Evolutionary conservation across 2,113 vertebrate genomes (phyloP).

Genomic region (Archocentrus centrarchus): DNA sequence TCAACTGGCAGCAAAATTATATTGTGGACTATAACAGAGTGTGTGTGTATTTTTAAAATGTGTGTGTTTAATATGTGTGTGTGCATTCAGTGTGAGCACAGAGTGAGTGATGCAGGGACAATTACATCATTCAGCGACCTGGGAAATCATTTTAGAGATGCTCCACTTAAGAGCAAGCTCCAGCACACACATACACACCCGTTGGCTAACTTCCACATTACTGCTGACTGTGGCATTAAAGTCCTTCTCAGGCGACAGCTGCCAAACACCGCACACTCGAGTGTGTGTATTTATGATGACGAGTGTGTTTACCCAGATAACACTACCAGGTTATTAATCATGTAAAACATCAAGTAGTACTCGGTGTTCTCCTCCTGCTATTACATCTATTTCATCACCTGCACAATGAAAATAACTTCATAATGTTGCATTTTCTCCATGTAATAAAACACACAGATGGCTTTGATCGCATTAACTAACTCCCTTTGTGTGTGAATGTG

Average conservation of each 20-base stretch:
- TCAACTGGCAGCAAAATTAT: slow-evolving; percentile 48
- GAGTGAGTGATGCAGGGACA: slow-evolving; percentile 59
- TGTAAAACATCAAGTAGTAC: not conserved
- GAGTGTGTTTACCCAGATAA: slow-evolving; percentile 34
- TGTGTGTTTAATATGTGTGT: slow-evolving; percentile 15
- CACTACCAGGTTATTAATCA: slow-evolving; percentile 3
- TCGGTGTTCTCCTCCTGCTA: not conserved
- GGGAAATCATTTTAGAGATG: slow-evolving; percentile 75
- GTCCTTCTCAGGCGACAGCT: slow-evolving; percentile 33
- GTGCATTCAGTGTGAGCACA: slow-evolving; percentile 9
- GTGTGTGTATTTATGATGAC: slow-evolving; percentile 2
- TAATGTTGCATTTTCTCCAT: slow-evolving; percentile 5
- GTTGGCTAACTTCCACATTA: slow-evolving; percentile 5
- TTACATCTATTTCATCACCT: not conserved
- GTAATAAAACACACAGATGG: slow-evolving; percentile 54
- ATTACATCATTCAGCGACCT: slow-evolving; percentile 70
- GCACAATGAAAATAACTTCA: slow-evolving; percentile 22
- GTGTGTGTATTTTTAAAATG: not conserved
- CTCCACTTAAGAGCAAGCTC: slow-evolving; percentile 63
- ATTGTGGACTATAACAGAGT: not conserved
- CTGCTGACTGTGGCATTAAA: slow-evolving; percentile 43
- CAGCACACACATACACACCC: slow-evolving; percentile 30
- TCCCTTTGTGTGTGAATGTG: slow-evolving; percentile 3
- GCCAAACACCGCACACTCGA: not conserved
- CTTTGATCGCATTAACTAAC: slow-evolving; percentile 42